A percentile compares a stretch with the other conserved stretches of the same genome.
These are phyloP conservation scores for Poecile atricapillus DNA, from an alignment of 2,113 vertebrate species.

Conservation along the genomic window DNA sequence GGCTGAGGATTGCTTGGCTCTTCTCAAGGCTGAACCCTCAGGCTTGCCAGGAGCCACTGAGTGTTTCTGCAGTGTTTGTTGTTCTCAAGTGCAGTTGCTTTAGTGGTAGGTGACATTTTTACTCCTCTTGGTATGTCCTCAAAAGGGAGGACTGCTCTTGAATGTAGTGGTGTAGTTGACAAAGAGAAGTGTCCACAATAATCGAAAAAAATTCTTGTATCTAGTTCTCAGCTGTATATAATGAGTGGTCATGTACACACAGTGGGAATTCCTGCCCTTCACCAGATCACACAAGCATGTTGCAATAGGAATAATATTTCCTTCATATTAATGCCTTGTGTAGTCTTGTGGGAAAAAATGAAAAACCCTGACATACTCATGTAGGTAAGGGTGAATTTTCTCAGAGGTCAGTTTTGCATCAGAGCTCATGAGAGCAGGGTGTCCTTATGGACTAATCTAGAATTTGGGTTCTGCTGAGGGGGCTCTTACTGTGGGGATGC, in stretches of 20 bases:
- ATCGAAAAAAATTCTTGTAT: not conserved
- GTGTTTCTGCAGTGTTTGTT: not conserved
- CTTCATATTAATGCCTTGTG: not conserved
- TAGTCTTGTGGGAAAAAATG: not conserved
- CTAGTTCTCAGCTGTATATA: fast-evolving
- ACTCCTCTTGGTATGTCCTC: not conserved
- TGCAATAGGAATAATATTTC: not conserved
- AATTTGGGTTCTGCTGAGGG: not conserved
- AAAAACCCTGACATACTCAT: not conserved
- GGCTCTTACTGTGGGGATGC: not conserved
- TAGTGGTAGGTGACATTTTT: not conserved
- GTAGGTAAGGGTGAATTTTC: not conserved
- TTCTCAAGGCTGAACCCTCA: not conserved
- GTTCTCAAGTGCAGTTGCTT: not conserved
- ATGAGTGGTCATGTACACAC: fast-evolving
- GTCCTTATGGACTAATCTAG: not conserved
- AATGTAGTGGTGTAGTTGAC: not conserved
- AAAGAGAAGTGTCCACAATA: not conserved
- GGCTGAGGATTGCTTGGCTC: not conserved
- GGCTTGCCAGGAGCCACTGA: not conserved
- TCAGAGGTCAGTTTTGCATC: not conserved
- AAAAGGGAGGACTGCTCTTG: not conserved
- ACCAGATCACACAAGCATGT: not conserved
- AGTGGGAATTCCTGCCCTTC: not conserved
- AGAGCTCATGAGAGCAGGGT: not conserved